Conservation (phyloP, 2,888 invertebrate species). For the Bombylius major region DNA sequence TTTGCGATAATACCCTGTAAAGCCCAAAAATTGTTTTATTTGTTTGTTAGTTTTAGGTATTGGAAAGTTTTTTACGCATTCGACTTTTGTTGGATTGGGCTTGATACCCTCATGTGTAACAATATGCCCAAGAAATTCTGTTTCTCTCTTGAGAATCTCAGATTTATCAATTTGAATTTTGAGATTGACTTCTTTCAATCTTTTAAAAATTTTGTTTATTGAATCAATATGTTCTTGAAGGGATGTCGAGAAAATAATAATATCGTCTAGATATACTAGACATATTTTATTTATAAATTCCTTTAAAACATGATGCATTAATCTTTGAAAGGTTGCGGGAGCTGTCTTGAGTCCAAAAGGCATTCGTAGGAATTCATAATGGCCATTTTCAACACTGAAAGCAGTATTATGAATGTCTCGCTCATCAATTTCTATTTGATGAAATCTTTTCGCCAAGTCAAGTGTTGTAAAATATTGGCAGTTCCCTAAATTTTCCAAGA, state of each 20-base stretch:
- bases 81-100: constrained; percentile 15
- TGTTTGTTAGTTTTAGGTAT: constrained; percentile 14
- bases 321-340: constrained; percentile 29
- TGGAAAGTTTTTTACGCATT: constrained; percentile 11
- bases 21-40: constrained; percentile 10
- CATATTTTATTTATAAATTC: too few relatives aligned
- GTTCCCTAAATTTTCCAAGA: too few relatives aligned
- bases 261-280: too few relatives aligned
- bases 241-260: too few relatives aligned
- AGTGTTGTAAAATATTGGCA: too few relatives aligned
- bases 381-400: constrained; percentile 10
- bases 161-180: constrained; percentile 14
- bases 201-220: constrained; percentile 11
- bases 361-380: too few relatives aligned
- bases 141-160: too few relatives aligned
- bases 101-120: constrained; percentile 16
- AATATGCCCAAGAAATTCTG: constrained; percentile 19
- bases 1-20: constrained; percentile 9
- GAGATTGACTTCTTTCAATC: constrained; percentile 8
- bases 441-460: too few relatives aligned
- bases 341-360: too few relatives aligned
- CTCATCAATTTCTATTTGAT: too few relatives aligned
- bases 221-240: constrained; percentile 12
- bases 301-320: constrained; percentile 29
- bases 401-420: constrained; percentile 13